Evolutionary conservation across 2,888 invertebrate species (phyloP).

Genomic region (Sicus ferrugineus): DNA sequence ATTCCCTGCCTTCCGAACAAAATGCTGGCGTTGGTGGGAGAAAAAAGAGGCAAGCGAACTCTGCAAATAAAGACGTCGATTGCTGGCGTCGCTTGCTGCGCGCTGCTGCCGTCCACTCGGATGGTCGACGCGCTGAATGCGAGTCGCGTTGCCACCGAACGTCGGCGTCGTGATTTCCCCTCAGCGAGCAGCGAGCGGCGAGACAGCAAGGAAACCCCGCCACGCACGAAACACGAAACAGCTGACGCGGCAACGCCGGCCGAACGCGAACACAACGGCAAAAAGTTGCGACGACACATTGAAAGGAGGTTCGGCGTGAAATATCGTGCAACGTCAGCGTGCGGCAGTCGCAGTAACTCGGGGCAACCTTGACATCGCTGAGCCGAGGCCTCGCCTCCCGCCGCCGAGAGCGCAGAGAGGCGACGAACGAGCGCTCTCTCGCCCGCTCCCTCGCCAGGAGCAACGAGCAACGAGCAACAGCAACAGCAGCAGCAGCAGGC

Average conservation of each 20-base stretch:
- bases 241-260: neutral
- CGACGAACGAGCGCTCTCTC: neutral
- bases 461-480: neutral
- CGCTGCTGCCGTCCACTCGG: neutral
- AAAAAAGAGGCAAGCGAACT: neutral
- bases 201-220: neutral
- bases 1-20: neutral
- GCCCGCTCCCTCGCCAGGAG: neutral
- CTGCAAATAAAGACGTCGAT: neutral
- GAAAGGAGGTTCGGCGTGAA: conserved; percentile 14
- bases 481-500: neutral
- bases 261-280: neutral
- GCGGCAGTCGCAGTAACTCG: neutral
- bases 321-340: conserved; percentile 1
- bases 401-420: neutral
- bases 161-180: too few relatives aligned
- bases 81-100: too few relatives aligned
- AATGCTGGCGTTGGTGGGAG: neutral
- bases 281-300: conserved; percentile 8
- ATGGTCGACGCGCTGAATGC: neutral
- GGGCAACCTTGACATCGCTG: neutral
- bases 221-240: neutral
- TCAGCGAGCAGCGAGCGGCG: too few relatives aligned
- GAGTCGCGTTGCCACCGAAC: neutral
- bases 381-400: neutral